Evolutionary conservation across 2,113 vertebrate species (phyloP).

Genomic region (Toxostoma redivivum): DNA sequence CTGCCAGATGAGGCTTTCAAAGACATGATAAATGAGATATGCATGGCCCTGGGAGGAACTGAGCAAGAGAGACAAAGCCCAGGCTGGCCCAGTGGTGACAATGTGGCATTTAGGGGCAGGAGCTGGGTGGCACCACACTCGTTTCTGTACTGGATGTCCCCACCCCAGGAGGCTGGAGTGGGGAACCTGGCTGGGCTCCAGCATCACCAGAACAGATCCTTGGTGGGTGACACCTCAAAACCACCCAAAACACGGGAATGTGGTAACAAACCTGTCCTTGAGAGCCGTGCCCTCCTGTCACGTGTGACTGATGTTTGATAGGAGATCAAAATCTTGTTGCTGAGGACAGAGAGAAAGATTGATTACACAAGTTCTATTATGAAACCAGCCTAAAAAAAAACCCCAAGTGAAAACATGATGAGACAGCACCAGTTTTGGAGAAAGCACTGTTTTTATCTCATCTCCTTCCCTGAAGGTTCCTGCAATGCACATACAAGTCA

Average conservation of each 20-base stretch:
- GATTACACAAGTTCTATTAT: neutral
- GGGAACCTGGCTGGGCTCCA: neutral
- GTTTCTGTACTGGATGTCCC: neutral
- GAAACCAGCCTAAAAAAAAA: neutral
- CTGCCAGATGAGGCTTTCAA: neutral
- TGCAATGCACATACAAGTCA: neutral
- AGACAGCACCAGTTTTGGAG: neutral
- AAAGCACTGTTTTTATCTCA: neutral
- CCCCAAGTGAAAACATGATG: neutral
- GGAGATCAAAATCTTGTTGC: neutral
- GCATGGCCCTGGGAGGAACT: neutral
- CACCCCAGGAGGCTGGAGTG: neutral
- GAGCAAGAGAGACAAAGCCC: neutral
- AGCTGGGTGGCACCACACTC: neutral
- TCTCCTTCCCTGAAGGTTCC: neutral
- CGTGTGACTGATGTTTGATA: neutral
- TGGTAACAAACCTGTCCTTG: neutral
- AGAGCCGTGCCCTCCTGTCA: neutral
- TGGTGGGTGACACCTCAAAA: neutral
- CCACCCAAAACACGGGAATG: neutral
- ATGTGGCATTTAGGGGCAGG: neutral
- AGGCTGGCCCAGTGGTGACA: neutral
- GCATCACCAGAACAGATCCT: neutral
- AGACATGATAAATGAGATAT: neutral
- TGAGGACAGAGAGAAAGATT: neutral